Percentiles rank a stretch among this genome's conserved stretches.
Evolutionary conservation across 2,797 vertebrate genomes (phyloP).

Genomic region (Nothura maculosa): DNA sequence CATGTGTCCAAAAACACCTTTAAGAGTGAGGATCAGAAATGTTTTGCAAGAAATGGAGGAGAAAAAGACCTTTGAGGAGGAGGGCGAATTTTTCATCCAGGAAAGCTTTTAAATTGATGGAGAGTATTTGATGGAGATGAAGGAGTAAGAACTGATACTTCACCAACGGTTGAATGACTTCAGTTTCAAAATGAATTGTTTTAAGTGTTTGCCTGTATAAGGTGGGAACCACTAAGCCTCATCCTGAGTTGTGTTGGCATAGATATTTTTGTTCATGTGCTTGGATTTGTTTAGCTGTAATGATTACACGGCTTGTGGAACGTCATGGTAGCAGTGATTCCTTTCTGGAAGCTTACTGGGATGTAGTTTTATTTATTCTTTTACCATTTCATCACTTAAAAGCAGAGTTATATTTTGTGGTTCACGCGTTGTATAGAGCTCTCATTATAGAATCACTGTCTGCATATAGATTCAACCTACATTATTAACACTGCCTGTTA

Average conservation of each 20-base stretch:
- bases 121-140: neutral
- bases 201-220: neutral
- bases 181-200: neutral
- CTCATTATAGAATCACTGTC: constrained; percentile 8
- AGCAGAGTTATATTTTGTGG: neutral
- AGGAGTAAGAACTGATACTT: neutral
- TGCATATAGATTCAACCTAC: constrained; percentile 23
- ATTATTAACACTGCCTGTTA: neutral
- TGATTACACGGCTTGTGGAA: neutral
- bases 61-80: neutral
- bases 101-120: neutral
- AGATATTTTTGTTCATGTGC: neutral
- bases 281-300: neutral
- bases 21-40: neutral
- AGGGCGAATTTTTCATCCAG: neutral
- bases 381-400: neutral
- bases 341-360: neutral
- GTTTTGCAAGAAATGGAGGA: neutral
- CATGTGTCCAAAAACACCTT: neutral
- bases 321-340: neutral
- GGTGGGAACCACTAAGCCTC: neutral
- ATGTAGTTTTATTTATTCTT: neutral
- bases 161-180: neutral
- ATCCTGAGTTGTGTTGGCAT: neutral
- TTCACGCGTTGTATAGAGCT: neutral